These are phyloP conservation scores for Uloborus diversus DNA, from an alignment of 1,140 invertebrate species.

Conservation along the genomic window DNA sequence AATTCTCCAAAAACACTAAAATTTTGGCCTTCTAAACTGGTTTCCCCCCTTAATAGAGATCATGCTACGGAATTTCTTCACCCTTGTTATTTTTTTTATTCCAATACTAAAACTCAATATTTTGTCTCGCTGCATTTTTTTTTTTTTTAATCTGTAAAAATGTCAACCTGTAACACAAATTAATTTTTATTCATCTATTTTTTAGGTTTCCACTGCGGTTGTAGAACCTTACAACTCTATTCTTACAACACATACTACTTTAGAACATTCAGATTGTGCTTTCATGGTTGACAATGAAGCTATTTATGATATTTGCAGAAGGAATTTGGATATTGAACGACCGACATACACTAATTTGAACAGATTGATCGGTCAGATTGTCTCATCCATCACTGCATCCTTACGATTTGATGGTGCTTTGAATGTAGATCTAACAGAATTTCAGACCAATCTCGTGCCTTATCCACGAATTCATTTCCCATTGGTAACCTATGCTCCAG, in stretches of 20 bases:
- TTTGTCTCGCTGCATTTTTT: too few species aligned
- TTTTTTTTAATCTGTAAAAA: background rate
- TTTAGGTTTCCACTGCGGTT: constrained; percentile 74
- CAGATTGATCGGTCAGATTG: constrained; percentile 70
- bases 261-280: constrained; percentile 81
- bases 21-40: too few species aligned
- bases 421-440: constrained; percentile 76
- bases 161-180: too few species aligned
- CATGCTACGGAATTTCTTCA: too few species aligned
- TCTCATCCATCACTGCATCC: constrained; percentile 72
- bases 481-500: constrained; percentile 83
- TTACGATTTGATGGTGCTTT: constrained; percentile 77
- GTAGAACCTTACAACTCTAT: constrained; percentile 91
- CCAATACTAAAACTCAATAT: too few species aligned
- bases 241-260: constrained; percentile 79
- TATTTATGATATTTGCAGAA: constrained; percentile 77
- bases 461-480: constrained; percentile 74
- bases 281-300: constrained; percentile 80
- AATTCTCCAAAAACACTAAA: too few species aligned
- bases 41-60: too few species aligned
- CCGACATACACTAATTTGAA: constrained; percentile 72
- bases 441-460: constrained; percentile 76
- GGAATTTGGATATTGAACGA: constrained; percentile 72
- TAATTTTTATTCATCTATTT: background rate
- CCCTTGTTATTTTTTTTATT: too few species aligned